A percentile compares a stretch with the other conserved stretches of the same genome.
phyloP scores from a whole-genome alignment of 2,888 invertebrate genomes.

The Macrophya alboannulata region DNA sequence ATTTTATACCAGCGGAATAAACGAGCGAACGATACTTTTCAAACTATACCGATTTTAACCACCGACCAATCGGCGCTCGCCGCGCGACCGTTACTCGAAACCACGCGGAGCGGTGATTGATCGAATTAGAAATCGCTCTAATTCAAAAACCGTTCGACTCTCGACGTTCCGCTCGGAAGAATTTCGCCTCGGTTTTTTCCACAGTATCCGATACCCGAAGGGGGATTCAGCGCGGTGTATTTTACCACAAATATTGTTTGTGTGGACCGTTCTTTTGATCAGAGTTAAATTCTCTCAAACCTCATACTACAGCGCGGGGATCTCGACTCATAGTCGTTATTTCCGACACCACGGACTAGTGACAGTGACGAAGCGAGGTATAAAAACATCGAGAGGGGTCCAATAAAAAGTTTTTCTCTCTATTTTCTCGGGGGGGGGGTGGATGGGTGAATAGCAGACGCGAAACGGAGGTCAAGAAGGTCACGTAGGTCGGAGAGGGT shows the following conservation, averaged over 20 bases:
- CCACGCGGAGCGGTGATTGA: background rate
- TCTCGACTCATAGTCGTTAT: slow-evolving; percentile 24
- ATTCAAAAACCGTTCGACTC: background rate
- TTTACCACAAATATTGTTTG: background rate
- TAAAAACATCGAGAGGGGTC: background rate
- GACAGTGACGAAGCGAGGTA: slow-evolving; percentile 45
- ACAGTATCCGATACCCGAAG: background rate
- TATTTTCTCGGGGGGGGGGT: background rate
- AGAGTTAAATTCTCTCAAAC: background rate
- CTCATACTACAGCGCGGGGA: background rate
- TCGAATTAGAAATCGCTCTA: background rate
- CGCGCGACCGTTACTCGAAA: background rate
- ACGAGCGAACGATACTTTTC: background rate
- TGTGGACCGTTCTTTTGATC: background rate
- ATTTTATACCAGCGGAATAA: background rate
- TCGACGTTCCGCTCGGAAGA: background rate
- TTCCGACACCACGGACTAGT: slow-evolving; percentile 32
- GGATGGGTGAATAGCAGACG: background rate
- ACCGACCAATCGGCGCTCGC: background rate
- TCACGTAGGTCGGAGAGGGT: slow-evolving; percentile 12
- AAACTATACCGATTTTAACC: background rate
- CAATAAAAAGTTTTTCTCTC: slow-evolving; percentile 29
- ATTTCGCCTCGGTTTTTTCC: background rate
- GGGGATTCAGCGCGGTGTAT: background rate
- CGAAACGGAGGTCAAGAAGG: slow-evolving; percentile 3